phyloP scores from a whole-genome alignment of 2,113 vertebrate genomes.

The Lipophrys pholis region DNA sequence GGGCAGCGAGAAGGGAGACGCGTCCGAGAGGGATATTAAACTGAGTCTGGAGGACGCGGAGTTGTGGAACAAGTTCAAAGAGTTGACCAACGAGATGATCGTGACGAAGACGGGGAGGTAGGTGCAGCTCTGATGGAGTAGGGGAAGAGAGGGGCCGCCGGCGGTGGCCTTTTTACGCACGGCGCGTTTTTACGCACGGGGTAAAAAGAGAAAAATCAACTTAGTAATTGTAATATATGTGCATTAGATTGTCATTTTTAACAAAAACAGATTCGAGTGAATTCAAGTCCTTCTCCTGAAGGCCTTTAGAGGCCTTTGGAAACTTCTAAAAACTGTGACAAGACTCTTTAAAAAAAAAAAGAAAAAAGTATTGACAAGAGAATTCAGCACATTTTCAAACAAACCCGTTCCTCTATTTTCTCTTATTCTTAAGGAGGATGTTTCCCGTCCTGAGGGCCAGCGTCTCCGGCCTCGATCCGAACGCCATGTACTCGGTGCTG shows the following conservation, averaged over 20 bases:
- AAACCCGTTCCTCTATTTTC: too few relatives aligned
- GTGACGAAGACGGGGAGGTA: conserved; percentile 87
- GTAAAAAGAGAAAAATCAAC: fast-evolving
- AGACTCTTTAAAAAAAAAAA: background rate
- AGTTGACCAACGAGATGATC: conserved; percentile 88
- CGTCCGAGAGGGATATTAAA: conserved; percentile 85
- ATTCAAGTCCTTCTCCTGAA: fast-evolving
- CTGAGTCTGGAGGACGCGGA: conserved; percentile 84
- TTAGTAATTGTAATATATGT: background rate
- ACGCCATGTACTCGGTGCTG: conserved; percentile 87
- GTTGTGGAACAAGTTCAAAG: conserved; percentile 86
- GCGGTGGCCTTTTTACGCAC: conserved; percentile 1
- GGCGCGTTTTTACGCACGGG: conserved; percentile 26
- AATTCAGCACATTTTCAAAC: background rate
- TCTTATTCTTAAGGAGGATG: conserved; percentile 79
- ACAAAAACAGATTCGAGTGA: background rate
- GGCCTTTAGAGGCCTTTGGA: background rate
- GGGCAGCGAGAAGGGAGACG: conserved; percentile 85
- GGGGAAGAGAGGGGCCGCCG: too few relatives aligned
- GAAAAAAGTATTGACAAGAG: background rate
- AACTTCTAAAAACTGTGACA: fast-evolving
- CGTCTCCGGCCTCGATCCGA: conserved; percentile 84
- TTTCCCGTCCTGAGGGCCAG: conserved; percentile 84
- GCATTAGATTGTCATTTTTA: background rate
- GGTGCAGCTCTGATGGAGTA: background rate